Conservation (phyloP, 1,140 invertebrate genomes). For the Hetaerina americana region DNA sequence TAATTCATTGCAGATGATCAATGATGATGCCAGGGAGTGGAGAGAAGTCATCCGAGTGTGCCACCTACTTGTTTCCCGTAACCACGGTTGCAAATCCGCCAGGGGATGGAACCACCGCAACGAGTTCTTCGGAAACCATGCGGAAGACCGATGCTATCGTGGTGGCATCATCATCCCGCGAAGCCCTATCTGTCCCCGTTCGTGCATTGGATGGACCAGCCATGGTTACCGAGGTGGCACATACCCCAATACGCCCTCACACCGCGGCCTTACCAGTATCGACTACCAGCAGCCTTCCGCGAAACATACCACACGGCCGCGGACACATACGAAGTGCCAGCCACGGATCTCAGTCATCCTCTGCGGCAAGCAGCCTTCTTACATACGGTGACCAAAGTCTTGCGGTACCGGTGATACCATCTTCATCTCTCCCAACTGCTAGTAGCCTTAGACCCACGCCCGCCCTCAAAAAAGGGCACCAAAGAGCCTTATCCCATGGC, state of each 20-base stretch:
- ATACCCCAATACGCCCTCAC: background rate
- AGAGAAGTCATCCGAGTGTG: background rate
- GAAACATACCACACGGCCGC: background rate
- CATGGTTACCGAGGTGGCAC: background rate
- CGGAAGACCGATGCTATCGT: background rate
- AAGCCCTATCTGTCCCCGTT: background rate
- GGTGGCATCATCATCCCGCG: background rate
- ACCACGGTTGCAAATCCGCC: background rate
- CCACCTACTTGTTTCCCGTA: background rate
- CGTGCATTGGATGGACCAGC: background rate
- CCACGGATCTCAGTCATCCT: conserved; percentile 37
- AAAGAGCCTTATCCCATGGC: conserved; percentile 72
- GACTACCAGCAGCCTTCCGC: background rate
- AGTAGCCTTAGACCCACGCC: conserved; percentile 36
- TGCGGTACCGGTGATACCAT: conserved; percentile 21
- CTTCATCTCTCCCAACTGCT: conserved; percentile 19
- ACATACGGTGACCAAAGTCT: conserved; percentile 16
- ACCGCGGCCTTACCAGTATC: background rate
- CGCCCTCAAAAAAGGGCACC: conserved; percentile 60
- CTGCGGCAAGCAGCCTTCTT: conserved; percentile 4
- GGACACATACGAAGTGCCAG: conserved; percentile 64
- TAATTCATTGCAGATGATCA: background rate
- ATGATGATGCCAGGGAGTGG: background rate
- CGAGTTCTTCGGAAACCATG: background rate
- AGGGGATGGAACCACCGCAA: background rate